Percentiles rank a stretch among this genome's conserved stretches.
phyloP scores from a whole-genome alignment of 2,797 vertebrate genomes.

The Parauchenoglanis ngamensis region DNA sequence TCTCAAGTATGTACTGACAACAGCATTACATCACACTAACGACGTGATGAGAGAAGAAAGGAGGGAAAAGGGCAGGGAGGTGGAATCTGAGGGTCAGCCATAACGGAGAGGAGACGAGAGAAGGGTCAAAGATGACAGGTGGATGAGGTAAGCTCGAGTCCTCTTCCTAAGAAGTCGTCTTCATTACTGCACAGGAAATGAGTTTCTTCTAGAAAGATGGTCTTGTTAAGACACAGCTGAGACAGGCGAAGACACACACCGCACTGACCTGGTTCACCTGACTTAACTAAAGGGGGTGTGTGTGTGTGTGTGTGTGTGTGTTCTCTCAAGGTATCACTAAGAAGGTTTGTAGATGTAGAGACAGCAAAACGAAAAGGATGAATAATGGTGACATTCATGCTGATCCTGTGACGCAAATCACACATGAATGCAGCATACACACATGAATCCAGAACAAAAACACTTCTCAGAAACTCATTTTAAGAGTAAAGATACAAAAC shows the following conservation, averaged over 20 bases:
- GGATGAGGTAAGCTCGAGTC: conserved; percentile 10
- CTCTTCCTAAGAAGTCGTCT: neutral
- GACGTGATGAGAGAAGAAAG: conserved; percentile 6
- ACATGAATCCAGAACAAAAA: neutral
- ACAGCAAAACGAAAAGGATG: conserved; percentile 27
- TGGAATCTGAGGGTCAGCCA: neutral
- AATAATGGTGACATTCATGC: conserved; percentile 15
- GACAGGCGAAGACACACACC: neutral
- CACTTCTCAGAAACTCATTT: neutral
- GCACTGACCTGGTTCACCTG: neutral
- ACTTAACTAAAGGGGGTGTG: neutral
- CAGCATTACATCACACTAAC: conserved; percentile 26
- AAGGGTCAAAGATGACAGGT: conserved; percentile 6
- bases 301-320: neutral
- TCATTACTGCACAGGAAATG: neutral
- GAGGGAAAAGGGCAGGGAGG: neutral
- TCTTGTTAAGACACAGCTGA: conserved; percentile 4
- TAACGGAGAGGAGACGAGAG: neutral
- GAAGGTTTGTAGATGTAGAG: conserved; percentile 11
- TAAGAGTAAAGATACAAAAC: neutral
- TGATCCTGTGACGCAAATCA: conserved; percentile 8
- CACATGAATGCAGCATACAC: neutral
- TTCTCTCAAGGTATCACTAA: conserved; percentile 3
- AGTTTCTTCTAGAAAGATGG: neutral
- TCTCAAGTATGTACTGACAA: neutral